Evolutionary conservation across 2,797 vertebrate species (phyloP), one percentile per base, ranked within the genome.

Genomic region (Hirundo rustica): DNA sequence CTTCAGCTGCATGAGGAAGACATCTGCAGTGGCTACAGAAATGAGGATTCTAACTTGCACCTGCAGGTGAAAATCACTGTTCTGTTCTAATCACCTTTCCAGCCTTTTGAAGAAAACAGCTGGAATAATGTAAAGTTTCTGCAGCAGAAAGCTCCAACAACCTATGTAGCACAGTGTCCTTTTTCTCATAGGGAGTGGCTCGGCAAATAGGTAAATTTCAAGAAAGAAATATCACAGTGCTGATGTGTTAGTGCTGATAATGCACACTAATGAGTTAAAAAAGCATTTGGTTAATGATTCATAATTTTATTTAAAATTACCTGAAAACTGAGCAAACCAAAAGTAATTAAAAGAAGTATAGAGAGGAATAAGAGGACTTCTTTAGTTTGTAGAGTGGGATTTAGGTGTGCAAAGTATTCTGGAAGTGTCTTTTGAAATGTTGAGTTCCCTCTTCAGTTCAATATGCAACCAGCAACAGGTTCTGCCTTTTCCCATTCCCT

Each of bases 401-500:
- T 81, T 84, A 50, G 48, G 34, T 76, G 60, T 86, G 21, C 38
- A 47, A 55, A 51, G 42, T 89, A 36, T 23, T 83, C 62, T 72
- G 30, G 36, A 88, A 75, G 44, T 51, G 40, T 53, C 70, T 78
- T 60, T 85, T 81, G 79, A 81, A 77, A 73, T 1, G 1, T 19
- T 38, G 66, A 55, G 36, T 70, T 88, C 60, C 68, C 26, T 78
- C 36, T 68, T 73, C 16, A 32, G 73, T 23, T 85, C 82, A 55
- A 51, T 60, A 60, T 75, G 62, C 36, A 94, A 29, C 91, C 70
- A 88, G 64, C 14, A 68, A 40, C 51, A 83, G 73, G 32, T 44
- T 90, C 48, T 93, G 87, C 47, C 48, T 85, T 88, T 89, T 86
- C 72, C 70, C 54, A 44, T 87, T 96, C 85, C 47, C 32, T 50